phyloP scores from a whole-genome alignment of 1,140 invertebrate species.

The Mamestra configurata region DNA sequence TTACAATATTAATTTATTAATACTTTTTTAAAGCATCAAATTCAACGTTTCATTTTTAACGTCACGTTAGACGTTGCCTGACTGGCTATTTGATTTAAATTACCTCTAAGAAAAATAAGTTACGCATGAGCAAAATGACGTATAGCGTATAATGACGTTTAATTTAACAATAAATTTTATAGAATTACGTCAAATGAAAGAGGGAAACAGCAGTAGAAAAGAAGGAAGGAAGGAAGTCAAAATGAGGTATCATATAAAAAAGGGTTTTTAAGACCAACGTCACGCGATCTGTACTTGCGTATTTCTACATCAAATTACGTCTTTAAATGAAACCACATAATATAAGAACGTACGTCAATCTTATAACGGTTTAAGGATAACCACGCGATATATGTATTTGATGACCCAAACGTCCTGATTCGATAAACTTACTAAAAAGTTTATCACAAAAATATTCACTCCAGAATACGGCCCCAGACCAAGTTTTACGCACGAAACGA shows the following conservation, averaged over 20 bases:
- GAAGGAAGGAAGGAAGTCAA: neutral
- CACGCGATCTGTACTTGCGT: neutral
- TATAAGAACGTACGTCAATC: neutral
- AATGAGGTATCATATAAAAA: neutral
- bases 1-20: neutral
- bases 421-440: no score
- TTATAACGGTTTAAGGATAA: no score
- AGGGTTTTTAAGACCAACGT: neutral
- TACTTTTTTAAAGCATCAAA: no score
- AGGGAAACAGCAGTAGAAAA: neutral
- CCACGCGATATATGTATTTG: no score
- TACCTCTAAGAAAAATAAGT: neutral
- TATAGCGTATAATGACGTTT: neutral
- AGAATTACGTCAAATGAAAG: neutral
- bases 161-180: neutral
- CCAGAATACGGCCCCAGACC: constrained; percentile 53
- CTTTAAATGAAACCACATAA: neutral
- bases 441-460: neutral
- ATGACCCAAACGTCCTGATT: no score
- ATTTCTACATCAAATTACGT: neutral
- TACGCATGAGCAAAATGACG: neutral
- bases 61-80: neutral
- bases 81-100: neutral
- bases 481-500: constrained; percentile 51
- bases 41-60: no score